A percentile compares a stretch with the other conserved stretches of the same genome.
phyloP scores from a whole-genome alignment of 2,888 invertebrate species.

The Tiliacea citrago region DNA sequence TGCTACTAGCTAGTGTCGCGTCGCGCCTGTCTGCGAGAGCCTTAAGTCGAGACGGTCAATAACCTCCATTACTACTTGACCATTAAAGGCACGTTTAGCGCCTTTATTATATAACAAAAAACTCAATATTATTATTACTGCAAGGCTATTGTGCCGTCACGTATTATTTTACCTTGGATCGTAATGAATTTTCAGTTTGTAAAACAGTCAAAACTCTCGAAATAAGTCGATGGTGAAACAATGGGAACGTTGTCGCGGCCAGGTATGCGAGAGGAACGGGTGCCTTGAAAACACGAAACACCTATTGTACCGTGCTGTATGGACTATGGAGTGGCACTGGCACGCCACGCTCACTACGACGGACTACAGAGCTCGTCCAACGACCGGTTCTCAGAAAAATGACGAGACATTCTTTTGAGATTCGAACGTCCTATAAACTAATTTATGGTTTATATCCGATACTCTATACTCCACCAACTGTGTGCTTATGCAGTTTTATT shows the following conservation, averaged over 20 bases:
- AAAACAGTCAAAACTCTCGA: constrained; percentile 76
- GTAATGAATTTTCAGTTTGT: constrained; percentile 68
- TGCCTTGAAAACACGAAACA: constrained; percentile 76
- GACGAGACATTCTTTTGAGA: constrained; percentile 80
- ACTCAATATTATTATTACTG: constrained; percentile 63
- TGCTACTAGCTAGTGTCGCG: no score
- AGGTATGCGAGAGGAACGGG: constrained; percentile 78
- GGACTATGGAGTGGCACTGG: constrained; percentile 43
- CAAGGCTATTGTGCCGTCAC: constrained; percentile 77
- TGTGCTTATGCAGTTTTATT: constrained; percentile 46
- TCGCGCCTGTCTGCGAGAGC: background rate
- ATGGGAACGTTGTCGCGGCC: constrained; percentile 73
- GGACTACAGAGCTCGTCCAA: constrained; percentile 73
- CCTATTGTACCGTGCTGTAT: constrained; percentile 79
- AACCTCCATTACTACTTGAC: constrained; percentile 64
- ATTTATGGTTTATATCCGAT: constrained; percentile 47
- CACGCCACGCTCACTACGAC: constrained; percentile 60
- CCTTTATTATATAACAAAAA: constrained; percentile 63
- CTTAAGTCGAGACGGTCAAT: constrained; percentile 53
- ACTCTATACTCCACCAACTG: constrained; percentile 12
- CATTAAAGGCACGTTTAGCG: constrained; percentile 60
- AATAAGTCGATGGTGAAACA: constrained; percentile 75
- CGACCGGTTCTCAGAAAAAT: constrained; percentile 86
- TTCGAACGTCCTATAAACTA: constrained; percentile 62
- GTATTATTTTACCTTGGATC: constrained; percentile 68